Base-by-base conservation (phyloP, 1,140 invertebrate genomes). In the Leptinotarsa texana region DNA sequence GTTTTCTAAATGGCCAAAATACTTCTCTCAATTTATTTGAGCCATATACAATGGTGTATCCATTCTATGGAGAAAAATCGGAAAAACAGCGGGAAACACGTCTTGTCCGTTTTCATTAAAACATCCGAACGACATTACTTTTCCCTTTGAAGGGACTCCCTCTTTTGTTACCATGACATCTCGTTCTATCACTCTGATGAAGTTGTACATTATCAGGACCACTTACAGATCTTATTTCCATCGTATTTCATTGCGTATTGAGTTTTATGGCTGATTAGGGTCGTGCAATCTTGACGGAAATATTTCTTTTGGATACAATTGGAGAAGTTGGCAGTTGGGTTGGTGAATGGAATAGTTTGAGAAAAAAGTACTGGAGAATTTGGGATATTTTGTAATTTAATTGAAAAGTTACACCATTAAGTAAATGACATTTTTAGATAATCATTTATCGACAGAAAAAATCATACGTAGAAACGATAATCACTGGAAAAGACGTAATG, bases 111-210 rank as follows among this genome's bases (percentile, higher is more conserved):
- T 71, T 71, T 71, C 69, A 71, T 57, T 57, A 17, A 18, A 57
- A 57, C 51, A 57, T 18, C n/a, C 51, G 51, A 18, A 57, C 51
- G 11, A 71, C 69, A 71, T 71, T 71, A 71, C 21, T 71, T 71
- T 71, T 68, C 33, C 66, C 66, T 42, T 47, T 18, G 66, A 68
- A 65, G 8, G 63, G 33, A 4, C 66, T n/a, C 69, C 69, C 49
- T 62, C 69, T 62, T 57, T 61, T 71, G 69, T 71, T 42, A 22
- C 48, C 69, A 62, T 71, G 69, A 71, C 69, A 62, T 71, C 69
- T 24, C 69, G 27, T 22, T 71, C 69, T 62, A 71, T 71, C 51
- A 61, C 69, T 51, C 57, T 71, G 69, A 71, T 71, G 69, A 71
- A 71, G 69, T 27, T 71, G 69, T 63, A 51, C 69, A 71, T 71